Evolutionary conservation across 2,797 vertebrate genomes (phyloP), one percentile per base, ranked within the genome.

Genomic region (Danio albolineatus): DNA sequence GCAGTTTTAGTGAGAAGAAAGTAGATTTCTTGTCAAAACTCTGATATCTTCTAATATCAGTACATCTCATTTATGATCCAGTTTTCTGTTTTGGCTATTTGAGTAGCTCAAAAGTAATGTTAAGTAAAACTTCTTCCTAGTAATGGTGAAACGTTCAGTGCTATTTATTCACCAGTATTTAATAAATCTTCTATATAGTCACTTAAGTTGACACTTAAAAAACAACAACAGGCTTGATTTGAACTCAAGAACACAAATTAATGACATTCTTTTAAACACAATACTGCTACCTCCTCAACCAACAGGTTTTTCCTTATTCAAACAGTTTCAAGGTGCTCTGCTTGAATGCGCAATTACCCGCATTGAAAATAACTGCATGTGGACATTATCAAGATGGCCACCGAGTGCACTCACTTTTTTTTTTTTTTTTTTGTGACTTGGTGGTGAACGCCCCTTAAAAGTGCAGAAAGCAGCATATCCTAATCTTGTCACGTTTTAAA

Each of bases 331-430:
- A 16, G 17, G n/a, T 4, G 0, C 51, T 72, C 17, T 21, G 41
- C 51, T 57, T 57, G 7, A 28, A n/a, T 57, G 53, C 19, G 1
- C 17, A 19, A 56, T 43, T 21, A 72, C 49, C 12, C 69, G 4
- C 54, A 59, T 46, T 43, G 54, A 73, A 59, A 44, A 10, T 73
- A 73, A 19, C 17, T 41, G 36, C 2, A 1, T 44, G 13, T 1
- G 14, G 70, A 59, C 0, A 8, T n/a, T 46, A 73, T 73, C 70
- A 73, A 73, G 70, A 59, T 73, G 70, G 70, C 54, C 70, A 59
- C 70, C 8, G 17, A 59, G 19, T 60, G 19, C 71, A 36, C 14
- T 73, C 41, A 3, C 41, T 46, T 48, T 57, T 39, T 44, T 28
- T 28, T 28, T 28, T 28, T n/a, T n/a, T 73, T 73, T 60, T 59